Base-by-base conservation (phyloP, 37 sponge, comb jelly and placozoan species). In the Hexactinellida sp. region DNA sequence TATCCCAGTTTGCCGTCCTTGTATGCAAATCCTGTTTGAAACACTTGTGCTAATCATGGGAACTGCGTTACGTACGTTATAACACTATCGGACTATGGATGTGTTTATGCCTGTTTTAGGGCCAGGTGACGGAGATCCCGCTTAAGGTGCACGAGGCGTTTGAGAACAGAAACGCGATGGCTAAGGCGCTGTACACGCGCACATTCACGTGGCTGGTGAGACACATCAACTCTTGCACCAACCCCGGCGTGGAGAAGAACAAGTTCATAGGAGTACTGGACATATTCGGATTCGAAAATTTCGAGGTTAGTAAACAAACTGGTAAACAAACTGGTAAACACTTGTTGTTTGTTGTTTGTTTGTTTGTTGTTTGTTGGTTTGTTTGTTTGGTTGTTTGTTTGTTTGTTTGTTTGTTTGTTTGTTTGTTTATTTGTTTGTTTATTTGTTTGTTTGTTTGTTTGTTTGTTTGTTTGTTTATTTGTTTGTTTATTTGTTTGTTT, bases 251-350 rank as follows among this genome's bases (percentile, higher is more conserved):
- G 19, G 94, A 92, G 0, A 38, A 86, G 0, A 28, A 84, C 37
- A 54, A 88, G 54, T 96, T 94, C 90, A 96, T 96, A 54, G 97
- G 97, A 39, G 94, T 96, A 0, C 89, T 96, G 38, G 97, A 96
- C 82, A 96, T 96, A 38, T 94, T 94, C 90, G 97, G 97, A 0
- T 96, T 96, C 87, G 96, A 95, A 54, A 93, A 93, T 55, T 95
- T 95, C 55, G 37, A 84, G 82, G 96, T 95, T 23, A 9, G 84
- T 37, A 1, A 16, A 71, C 21, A 9, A 21, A 35, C 16, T 16
- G 84, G 39, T n/a, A 9, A 51, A 55, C 0, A 7, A 21, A 1
- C 23, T 37, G 54, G n/a, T 28, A 25, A 13, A 52, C 7, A n/a
- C n/a, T n/a, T n/a, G n/a, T n/a, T n/a, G n/a, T n/a, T n/a, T n/a